Conservation (phyloP, 2,113 vertebrate species). For the Callocephalon fimbriatum region DNA sequence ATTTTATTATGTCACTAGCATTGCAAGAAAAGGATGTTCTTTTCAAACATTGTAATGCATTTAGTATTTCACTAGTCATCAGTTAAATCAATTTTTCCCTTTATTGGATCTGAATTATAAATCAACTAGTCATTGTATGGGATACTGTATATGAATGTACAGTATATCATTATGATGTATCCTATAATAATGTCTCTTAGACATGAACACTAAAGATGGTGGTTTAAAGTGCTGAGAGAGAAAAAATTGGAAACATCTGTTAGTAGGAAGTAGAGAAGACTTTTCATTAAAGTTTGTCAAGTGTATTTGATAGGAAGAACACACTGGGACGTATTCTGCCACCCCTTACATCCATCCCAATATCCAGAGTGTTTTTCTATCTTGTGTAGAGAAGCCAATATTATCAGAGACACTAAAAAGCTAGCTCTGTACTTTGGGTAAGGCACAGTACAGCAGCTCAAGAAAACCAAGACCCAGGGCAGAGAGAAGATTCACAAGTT, state of each 20-base stretch:
- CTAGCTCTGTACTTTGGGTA: not conserved
- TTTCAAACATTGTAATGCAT: slow-evolving; percentile 76
- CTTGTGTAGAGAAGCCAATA: not conserved
- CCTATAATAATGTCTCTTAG: slow-evolving; percentile 83
- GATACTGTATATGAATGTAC: slow-evolving; percentile 78
- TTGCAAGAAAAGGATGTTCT: slow-evolving; percentile 73
- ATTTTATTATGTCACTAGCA: slow-evolving; percentile 73
- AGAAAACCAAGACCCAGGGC: not conserved
- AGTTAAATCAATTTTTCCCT: slow-evolving; percentile 80
- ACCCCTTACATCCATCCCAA: not conserved
- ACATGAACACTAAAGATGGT: slow-evolving; percentile 82
- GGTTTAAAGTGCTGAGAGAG: slow-evolving; percentile 79
- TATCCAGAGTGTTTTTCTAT: slow-evolving; percentile 1
- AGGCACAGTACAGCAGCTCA: not conserved
- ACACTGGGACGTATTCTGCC: slow-evolving; percentile 41
- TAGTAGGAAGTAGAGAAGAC: slow-evolving; percentile 76
- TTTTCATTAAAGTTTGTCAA: slow-evolving; percentile 80
- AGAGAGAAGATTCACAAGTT: not conserved
- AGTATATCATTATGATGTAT: slow-evolving; percentile 82
- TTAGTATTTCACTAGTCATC: slow-evolving; percentile 79
- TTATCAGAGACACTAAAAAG: slow-evolving; percentile 11
- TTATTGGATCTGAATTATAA: slow-evolving; percentile 82
- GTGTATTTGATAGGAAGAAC: slow-evolving; percentile 68
- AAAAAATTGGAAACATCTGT: slow-evolving; percentile 83
- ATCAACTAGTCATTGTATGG: slow-evolving; percentile 78